phyloP scores from a whole-genome alignment of 1,140 invertebrate genomes.

The Polyergus mexicanus region DNA sequence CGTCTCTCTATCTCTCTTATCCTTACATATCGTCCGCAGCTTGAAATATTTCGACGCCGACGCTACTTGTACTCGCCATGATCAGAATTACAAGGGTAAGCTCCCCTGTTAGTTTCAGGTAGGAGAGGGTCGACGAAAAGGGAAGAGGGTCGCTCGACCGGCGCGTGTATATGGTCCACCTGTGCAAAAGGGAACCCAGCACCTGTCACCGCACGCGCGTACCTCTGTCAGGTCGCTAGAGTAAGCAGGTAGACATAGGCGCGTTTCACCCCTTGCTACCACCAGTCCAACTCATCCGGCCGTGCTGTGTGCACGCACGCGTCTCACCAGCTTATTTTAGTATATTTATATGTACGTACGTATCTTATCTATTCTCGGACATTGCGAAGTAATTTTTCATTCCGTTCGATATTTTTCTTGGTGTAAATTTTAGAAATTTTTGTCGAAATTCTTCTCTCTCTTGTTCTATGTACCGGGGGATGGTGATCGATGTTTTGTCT shows the following conservation, averaged over 20 bases:
- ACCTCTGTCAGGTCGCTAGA: conserved; percentile 70
- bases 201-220: conserved; percentile 84
- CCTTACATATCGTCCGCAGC: background rate
- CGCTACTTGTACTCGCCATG: conserved; percentile 3
- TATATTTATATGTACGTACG: background rate
- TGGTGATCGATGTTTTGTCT: conserved; percentile 26
- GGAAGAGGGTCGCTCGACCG: conserved; percentile 70
- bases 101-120: conserved; percentile 18
- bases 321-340: background rate
- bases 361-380: background rate
- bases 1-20: background rate
- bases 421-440: background rate
- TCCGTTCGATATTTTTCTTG: background rate
- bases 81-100: conserved; percentile 30
- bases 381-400: background rate
- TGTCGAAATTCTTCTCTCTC: background rate
- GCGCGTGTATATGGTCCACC: conserved; percentile 80
- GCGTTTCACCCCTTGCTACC: conserved; percentile 73
- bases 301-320: conserved; percentile 55
- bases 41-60: conserved; percentile 36
- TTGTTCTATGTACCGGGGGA: no score
- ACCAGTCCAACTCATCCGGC: conserved; percentile 74
- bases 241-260: conserved; percentile 73
- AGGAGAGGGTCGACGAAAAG: conserved; percentile 50
- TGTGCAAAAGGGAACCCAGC: conserved; percentile 80